A percentile compares a stretch with the other conserved stretches of the same genome.
These are phyloP conservation scores for Eupristina koningsbergeri DNA, from an alignment of 1,140 invertebrate genomes.

Conservation along the genomic window DNA sequence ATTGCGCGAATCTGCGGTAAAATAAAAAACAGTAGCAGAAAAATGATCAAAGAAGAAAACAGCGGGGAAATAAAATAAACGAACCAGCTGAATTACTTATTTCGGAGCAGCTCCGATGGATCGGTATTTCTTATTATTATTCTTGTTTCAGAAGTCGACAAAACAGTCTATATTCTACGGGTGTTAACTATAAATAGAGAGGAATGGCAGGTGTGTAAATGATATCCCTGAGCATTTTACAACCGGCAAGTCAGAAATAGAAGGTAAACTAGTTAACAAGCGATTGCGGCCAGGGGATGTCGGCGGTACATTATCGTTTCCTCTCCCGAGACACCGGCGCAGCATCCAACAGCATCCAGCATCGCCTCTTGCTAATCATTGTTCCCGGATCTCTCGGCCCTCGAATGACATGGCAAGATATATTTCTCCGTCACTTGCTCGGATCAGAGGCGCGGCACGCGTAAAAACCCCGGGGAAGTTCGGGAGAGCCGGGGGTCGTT, in stretches of 20 bases:
- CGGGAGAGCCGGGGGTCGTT: background rate
- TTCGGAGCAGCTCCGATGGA: background rate
- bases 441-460: background rate
- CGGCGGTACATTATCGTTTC: background rate
- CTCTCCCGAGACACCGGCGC: background rate
- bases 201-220: background rate
- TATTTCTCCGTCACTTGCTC: constrained; percentile 20
- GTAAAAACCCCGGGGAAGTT: background rate
- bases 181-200: background rate
- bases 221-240: background rate
- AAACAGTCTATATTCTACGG: background rate
- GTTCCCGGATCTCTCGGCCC: background rate
- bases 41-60: background rate
- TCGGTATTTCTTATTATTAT: background rate
- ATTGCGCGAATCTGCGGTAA: background rate
- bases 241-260: background rate
- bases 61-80: background rate
- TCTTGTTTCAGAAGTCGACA: no score
- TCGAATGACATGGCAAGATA: constrained; percentile 22
- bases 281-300: background rate
- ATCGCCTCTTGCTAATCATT: background rate
- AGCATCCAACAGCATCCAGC: background rate
- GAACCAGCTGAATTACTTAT: background rate
- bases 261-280: background rate
- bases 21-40: background rate